phyloP scores from a whole-genome alignment of 2,113 vertebrate genomes.

The Apistogramma diplotaenia region DNA sequence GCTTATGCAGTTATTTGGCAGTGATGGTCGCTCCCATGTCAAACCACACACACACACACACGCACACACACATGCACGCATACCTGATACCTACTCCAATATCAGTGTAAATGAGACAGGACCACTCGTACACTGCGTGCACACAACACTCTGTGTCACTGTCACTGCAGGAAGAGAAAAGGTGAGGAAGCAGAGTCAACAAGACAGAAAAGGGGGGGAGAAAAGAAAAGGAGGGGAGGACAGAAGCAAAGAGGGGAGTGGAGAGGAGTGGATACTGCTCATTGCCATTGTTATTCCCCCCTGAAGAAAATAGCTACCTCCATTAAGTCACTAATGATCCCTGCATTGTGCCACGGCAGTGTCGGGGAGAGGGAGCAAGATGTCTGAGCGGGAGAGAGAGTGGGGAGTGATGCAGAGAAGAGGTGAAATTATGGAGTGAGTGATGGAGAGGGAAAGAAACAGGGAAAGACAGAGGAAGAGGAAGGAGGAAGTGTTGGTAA shows the following conservation, averaged over 20 bases:
- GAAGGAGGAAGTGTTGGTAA: not conserved
- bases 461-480: conserved; percentile 10
- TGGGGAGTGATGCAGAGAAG: conserved; percentile 35
- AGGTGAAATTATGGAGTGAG: conserved; percentile 62
- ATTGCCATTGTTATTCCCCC: conserved; percentile 61
- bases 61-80: conserved; percentile 5
- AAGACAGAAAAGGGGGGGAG: conserved; percentile 3
- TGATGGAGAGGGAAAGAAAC: conserved; percentile 46
- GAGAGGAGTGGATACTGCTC: conserved; percentile 54
- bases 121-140: conserved; percentile 6
- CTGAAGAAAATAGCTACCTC: conserved; percentile 67
- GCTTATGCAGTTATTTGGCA: conserved; percentile 66
- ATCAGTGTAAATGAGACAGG: conserved; percentile 64
- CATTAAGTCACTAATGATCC: conserved; percentile 74
- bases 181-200: conserved; percentile 36
- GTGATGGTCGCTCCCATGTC: conserved; percentile 60
- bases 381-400: conserved; percentile 28
- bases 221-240: not conserved
- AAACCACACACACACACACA: conserved; percentile 24
- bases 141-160: conserved; percentile 36
- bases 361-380: conserved; percentile 33
- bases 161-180: conserved; percentile 42
- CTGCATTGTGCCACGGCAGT: conserved; percentile 51
- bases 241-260: not conserved
- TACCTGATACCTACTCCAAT: conserved; percentile 34